These are phyloP conservation scores for Electrona antarctica DNA, from an alignment of 2,113 vertebrate genomes.

Conservation along the genomic window DNA sequence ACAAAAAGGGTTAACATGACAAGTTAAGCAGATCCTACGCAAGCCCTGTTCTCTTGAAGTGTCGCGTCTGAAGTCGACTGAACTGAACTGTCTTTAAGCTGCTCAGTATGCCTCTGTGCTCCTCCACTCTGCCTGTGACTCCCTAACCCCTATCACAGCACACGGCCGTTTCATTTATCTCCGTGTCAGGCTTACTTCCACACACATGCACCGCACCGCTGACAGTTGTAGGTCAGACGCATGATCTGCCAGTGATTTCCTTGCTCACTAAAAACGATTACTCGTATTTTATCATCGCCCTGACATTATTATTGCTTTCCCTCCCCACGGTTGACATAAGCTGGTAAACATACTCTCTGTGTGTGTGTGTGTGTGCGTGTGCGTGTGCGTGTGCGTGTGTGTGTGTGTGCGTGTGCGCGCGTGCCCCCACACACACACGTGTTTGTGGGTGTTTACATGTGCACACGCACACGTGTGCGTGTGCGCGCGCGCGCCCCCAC, in stretches of 20 bases:
- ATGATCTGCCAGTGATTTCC: conserved; percentile 10
- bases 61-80: conserved; percentile 58
- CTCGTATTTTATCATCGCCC: conserved; percentile 14
- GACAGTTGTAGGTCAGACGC: conserved; percentile 29
- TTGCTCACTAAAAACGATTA: conserved; percentile 11
- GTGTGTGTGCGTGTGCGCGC: too few relatives aligned
- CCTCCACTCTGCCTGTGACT: conserved; percentile 60
- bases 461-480: too few relatives aligned
- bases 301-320: conserved; percentile 8
- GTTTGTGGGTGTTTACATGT: too few relatives aligned
- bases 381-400: too few relatives aligned
- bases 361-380: too few relatives aligned
- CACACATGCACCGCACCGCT: conserved; percentile 18
- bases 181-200: conserved; percentile 36
- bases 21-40: conserved; percentile 74
- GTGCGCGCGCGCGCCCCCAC: too few relatives aligned
- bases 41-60: conserved; percentile 62
- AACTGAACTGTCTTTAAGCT: conserved; percentile 67
- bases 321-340: background rate
- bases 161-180: conserved; percentile 56
- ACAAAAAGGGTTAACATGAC: conserved; percentile 67
- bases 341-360: background rate
- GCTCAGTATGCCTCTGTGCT: conserved; percentile 44
- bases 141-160: conserved; percentile 65
- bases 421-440: too few relatives aligned